These are phyloP conservation scores for Scomberomorus guttatus DNA, from an alignment of 2,797 vertebrate species.

Conservation along the genomic window DNA sequence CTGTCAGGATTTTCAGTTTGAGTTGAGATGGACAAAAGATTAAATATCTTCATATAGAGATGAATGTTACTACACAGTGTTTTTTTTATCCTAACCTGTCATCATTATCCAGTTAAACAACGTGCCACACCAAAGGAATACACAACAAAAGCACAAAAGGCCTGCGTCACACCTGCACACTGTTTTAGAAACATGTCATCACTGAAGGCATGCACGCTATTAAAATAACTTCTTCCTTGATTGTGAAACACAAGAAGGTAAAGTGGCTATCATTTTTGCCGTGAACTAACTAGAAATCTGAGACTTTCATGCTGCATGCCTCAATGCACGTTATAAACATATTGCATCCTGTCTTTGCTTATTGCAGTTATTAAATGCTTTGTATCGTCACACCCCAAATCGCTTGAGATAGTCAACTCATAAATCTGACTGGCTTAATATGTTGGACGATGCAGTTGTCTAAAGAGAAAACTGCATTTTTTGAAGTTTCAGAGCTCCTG, in stretches of 20 bases:
- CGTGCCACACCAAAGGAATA: slow-evolving; percentile 28
- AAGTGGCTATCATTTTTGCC: not conserved
- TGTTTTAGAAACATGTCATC: not conserved
- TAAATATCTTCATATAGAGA: not conserved
- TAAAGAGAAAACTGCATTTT: no score
- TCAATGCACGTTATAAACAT: not conserved
- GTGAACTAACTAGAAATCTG: not conserved
- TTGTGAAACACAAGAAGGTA: not conserved
- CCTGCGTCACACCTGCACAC: slow-evolving; percentile 12
- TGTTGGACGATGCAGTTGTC: no score
- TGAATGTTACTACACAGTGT: not conserved
- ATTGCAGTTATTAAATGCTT: no score
- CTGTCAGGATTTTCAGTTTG: not conserved
- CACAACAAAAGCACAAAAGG: not conserved
- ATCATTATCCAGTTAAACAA: slow-evolving; percentile 3
- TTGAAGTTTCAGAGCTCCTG: no score
- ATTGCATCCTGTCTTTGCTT: no score
- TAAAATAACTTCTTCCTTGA: not conserved
- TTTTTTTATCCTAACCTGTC: not conserved
- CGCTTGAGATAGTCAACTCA: not conserved
- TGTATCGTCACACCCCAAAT: no score
- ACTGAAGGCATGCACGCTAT: not conserved
- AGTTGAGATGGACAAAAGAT: not conserved
- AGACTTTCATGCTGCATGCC: not conserved
- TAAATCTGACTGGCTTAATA: not conserved